Conservation (phyloP, 2,888 invertebrate genomes). For the Perizoma affinitatum region DNA sequence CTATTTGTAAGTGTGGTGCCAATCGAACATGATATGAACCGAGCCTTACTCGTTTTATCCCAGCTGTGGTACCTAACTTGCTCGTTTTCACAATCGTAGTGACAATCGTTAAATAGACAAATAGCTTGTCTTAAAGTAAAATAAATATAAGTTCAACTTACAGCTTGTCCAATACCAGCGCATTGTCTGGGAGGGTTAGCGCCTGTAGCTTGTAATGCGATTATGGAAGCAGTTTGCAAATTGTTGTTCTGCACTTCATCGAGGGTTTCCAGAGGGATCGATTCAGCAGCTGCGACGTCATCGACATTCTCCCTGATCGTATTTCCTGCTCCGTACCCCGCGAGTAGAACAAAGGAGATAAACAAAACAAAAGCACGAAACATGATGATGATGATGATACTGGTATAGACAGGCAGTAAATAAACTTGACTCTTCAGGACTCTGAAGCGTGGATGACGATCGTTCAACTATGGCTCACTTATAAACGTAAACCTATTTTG, state of each 20-base stretch:
- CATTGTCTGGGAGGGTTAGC: conserved; percentile 19
- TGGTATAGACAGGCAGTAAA: not conserved
- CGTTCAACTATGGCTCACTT: conserved; percentile 14
- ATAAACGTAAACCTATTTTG: conserved; percentile 11
- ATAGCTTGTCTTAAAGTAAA: not conserved
- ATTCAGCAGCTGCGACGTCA: conserved; percentile 6
- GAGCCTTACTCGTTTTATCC: too few species aligned
- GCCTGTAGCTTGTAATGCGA: conserved; percentile 16
- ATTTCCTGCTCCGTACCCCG: conserved; percentile 17
- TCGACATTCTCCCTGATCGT: conserved; percentile 14
- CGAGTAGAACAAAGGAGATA: conserved; percentile 17
- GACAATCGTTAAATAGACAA: too few species aligned
- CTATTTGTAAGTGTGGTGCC: too few species aligned
- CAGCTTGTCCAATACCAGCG: conserved; percentile 27
- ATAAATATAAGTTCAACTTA: conserved; percentile 11
- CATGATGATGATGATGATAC: conserved; percentile 8
- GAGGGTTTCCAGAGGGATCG: not conserved
- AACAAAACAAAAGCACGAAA: conserved; percentile 10
- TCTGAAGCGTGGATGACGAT: conserved; percentile 5
- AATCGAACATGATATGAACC: too few species aligned
- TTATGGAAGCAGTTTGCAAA: conserved; percentile 15
- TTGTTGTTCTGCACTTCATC: conserved; percentile 8
- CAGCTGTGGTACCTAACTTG: too few species aligned
- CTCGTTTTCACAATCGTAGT: too few species aligned
- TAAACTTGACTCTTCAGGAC: conserved; percentile 13